Evolutionary conservation across 2,797 vertebrate species (phyloP).

Genomic region (Acrocephalus scirpaceus): DNA sequence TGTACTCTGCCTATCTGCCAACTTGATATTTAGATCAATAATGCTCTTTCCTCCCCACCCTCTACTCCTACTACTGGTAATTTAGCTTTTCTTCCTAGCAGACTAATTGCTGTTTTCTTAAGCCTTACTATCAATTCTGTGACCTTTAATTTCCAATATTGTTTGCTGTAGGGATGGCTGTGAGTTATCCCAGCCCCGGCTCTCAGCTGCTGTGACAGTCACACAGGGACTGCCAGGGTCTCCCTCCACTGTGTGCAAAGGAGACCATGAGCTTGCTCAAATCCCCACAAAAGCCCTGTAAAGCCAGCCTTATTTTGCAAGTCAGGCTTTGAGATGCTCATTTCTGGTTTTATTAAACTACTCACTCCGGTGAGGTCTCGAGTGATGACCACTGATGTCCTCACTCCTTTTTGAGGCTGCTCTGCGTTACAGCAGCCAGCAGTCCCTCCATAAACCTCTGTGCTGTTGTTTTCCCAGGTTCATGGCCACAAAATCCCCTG

Average conservation of each 20-base stretch:
- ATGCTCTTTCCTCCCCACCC: fast-evolving
- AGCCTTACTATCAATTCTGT: constrained; percentile 59
- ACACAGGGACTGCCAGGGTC: background rate
- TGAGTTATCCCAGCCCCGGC: background rate
- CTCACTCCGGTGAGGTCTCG: fast-evolving
- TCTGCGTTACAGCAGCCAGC: background rate
- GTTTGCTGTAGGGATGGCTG: background rate
- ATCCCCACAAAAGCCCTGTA: background rate
- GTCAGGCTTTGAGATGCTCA: background rate
- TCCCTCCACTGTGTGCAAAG: background rate
- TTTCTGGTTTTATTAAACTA: background rate
- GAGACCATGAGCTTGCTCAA: background rate
- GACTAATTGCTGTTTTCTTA: constrained; percentile 67
- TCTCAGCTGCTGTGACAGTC: background rate
- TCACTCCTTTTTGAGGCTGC: background rate
- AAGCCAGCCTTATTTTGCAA: background rate
- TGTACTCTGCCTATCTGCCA: constrained; percentile 43
- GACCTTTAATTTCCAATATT: constrained; percentile 66
- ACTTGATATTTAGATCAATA: constrained; percentile 68
- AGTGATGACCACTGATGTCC: background rate
- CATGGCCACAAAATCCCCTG: background rate
- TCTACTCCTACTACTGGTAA: background rate
- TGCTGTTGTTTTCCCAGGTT: background rate
- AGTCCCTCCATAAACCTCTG: background rate
- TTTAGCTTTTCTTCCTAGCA: constrained; percentile 59